These are phyloP conservation scores for Rynchops niger DNA, from an alignment of 2,113 vertebrate species.

Conservation along the genomic window DNA sequence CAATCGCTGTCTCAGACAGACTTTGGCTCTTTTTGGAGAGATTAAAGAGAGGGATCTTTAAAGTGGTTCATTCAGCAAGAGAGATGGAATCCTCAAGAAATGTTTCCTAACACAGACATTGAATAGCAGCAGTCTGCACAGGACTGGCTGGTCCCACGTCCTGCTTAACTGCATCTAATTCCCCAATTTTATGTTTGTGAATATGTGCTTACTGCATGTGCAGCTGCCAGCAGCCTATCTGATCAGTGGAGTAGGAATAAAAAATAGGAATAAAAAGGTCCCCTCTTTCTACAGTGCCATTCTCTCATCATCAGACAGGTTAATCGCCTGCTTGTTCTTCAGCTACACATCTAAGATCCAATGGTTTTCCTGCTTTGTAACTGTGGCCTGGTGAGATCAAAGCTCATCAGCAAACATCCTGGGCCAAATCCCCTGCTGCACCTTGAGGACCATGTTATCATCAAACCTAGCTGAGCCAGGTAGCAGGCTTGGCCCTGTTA, in stretches of 20 bases:
- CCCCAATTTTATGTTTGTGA: not conserved
- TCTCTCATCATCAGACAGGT: not conserved
- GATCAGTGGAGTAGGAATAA: not conserved
- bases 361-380: not conserved
- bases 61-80: not conserved
- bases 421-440: not conserved
- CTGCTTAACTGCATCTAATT: not conserved
- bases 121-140: not conserved
- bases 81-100: not conserved
- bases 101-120: not conserved
- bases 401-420: not conserved
- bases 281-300: not conserved
- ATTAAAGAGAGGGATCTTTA: not conserved
- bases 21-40: not conserved
- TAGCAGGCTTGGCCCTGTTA: not conserved
- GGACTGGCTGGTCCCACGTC: not conserved
- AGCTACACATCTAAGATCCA: not conserved
- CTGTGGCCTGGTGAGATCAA: not conserved
- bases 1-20: not conserved
- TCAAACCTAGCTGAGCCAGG: too few species aligned
- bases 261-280: not conserved
- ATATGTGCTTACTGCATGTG: accelerated
- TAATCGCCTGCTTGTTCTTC: not conserved
- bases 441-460: accelerated
- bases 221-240: not conserved